Evolutionary conservation across 2,113 vertebrate genomes (phyloP), one percentile per base, ranked within the genome.

Genomic region (Sarotherodon lohbergeri): DNA sequence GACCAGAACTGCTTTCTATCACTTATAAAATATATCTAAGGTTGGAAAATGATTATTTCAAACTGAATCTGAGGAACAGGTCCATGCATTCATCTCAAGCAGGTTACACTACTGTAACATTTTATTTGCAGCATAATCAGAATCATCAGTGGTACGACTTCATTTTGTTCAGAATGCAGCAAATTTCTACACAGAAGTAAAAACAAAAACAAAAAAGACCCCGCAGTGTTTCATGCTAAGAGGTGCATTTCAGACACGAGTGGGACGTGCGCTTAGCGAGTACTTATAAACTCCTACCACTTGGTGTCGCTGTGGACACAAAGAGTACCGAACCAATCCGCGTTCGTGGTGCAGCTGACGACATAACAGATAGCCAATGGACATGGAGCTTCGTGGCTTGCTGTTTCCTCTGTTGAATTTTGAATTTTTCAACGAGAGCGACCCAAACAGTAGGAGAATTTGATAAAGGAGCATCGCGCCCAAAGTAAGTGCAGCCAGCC

Each of bases 391-490:
- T 16, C 79, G 11, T 13, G 34, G 8, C 22, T 82, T 9, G 41
- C 24, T 1, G 43, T 63, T 91, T 88, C 61, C 17, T 85, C 79
- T 8, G 54, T 12, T 55, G 5, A 7, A 89, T 39, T 96, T 96
- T 95, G 94, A 96, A 96, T 94, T 92, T 95, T 91, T 19, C 11
- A 63, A 89, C 78, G 22, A 71, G 82, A 80, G 24, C 32, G 34
- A 78, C 19, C 7, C 14, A 73, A 66, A 82, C 79, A 82, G 50
- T 43, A 7, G 6, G 7, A 11, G 66, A 36, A 11, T 29, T 32
- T 6, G 34, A 27, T 13, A 29, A 61, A 63, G 89, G 10, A 84
- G 71, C 84, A 2, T 90, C 92, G 95, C 94, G 93, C 95, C 86
- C 50, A 92, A 94, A 93, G 95, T 95, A 93, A 94, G 95, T 90